Evolutionary conservation across 2,888 invertebrate genomes (phyloP), one percentile per base, ranked within the genome.

Genomic region (Epiblema foenella): DNA sequence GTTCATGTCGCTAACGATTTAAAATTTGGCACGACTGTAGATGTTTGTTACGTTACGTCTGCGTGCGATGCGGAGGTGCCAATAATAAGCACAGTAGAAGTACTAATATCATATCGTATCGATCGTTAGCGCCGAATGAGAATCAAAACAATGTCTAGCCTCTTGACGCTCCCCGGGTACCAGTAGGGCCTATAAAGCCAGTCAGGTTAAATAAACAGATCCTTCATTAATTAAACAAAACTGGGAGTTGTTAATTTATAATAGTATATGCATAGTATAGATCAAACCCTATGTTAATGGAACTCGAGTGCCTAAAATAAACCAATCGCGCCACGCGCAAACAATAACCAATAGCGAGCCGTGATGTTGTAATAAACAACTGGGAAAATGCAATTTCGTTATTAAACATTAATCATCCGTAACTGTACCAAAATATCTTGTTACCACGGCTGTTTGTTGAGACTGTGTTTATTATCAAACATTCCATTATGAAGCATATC

Each of bases 21-120:
- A n/a, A 33, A 39, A 39, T 54, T 64, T 64, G 64, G 64, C 64
- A 64, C 54, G 9, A n/a, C 37, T 54, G 7, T 54, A 57, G 33
- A 20, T 39, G 56, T 56, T 17, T 54, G 15, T 59, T 60, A 24
- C 42, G 60, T 60, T 60, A 24, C 59, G 59, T 60, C 60, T 46
- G 46, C 60, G 24, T 11, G 59, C 20, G 46, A 5, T 7, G 42
- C 20, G 29, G 5, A 17, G 39, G 46, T 60, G 46, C 60, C 60
- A 46, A 60, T 60, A 60, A 60, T 46, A n/a, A 46, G 60, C 15
- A 24, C 24, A 15, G 20, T 20, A 37, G 18, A 17, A n/a, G 8
- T 29, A 37, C 9, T 37, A 37, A 37, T 39, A 39, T 12, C 1
- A 39, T 2, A 10, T 39, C 2, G 24, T 24, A 33, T 33, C 33